Evolutionary conservation across 2,797 vertebrate species (phyloP), one percentile per base, ranked within the genome.

Genomic region (Falco naumanni): DNA sequence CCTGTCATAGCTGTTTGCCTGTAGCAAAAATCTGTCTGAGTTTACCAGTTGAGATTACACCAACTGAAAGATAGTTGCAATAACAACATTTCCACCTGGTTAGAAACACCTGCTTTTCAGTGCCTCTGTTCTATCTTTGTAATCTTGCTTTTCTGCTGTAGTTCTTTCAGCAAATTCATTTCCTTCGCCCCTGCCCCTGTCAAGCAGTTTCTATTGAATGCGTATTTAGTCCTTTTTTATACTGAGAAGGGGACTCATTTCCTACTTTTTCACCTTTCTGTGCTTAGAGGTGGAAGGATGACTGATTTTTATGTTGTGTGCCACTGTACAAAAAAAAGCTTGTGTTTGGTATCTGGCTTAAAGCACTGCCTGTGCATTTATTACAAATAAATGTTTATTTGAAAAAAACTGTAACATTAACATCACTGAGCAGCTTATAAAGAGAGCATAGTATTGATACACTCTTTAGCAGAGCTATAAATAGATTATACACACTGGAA

Each of bases 181-280:
- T 53, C 18, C 6, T 34, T 4, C 22, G 20, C 39, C 43, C 13
- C 5, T 0, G 1, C n/a, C 26, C 20, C 56, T 41, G 12, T 11
- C 61, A 59, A 78, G 9, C 13, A 41, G 13, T 84, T 87, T 82
- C 11, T 76, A 0, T 20, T 37, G 9, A 57, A 61, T 53, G 16
- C 25, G 13, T 31, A 6, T 75, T 87, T 82, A 72, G 11, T 74
- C 15, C 24, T 61, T 9, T 43, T 77, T 63, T 81, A 29, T 25
- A 11, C 17, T 24, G 28, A 77, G 34, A 19, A 74, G 16, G 18
- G 9, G 28, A 45, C 22, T 63, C 0, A 18, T 59, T 80, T 59
- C n/a, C 33, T 53, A 31, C 29, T 22, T 86, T 77, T 83, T 70
- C 71, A 70, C 15, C 45, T 83, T 65, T 60, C 16, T 65, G 2